phyloP scores from a whole-genome alignment of 1,140 invertebrate genomes.

The Zeugodacus cucurbitae region DNA sequence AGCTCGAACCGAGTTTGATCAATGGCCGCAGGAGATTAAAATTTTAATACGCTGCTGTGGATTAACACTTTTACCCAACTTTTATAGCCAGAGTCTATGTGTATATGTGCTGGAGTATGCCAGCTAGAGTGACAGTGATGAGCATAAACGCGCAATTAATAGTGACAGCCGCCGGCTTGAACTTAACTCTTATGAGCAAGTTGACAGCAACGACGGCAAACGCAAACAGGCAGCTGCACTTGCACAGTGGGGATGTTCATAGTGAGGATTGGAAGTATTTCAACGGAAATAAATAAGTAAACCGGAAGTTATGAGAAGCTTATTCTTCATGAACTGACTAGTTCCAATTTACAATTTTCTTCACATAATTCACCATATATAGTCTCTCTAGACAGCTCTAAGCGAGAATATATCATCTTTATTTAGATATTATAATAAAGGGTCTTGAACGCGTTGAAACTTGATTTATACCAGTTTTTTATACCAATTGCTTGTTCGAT shows the following conservation, averaged over 20 bases:
- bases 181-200: not conserved
- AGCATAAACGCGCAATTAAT: not conserved
- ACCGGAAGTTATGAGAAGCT: no score
- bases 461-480: no score
- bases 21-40: not conserved
- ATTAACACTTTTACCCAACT: not conserved
- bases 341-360: no score
- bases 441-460: no score
- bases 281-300: not conserved
- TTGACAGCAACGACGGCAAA: not conserved
- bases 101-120: not conserved
- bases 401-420: no score
- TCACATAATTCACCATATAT: no score
- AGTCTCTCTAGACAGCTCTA: no score
- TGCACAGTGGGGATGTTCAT: not conserved
- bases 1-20: not conserved
- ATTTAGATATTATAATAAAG: no score
- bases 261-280: not conserved
- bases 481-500: no score
- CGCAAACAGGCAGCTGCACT: not conserved
- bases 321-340: no score
- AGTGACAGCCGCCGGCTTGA: not conserved
- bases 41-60: not conserved
- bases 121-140: slow-evolving; percentile 17
- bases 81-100: not conserved